phyloP scores from a whole-genome alignment of 2,113 vertebrate species.

The Phylloscopus trochiloides region DNA sequence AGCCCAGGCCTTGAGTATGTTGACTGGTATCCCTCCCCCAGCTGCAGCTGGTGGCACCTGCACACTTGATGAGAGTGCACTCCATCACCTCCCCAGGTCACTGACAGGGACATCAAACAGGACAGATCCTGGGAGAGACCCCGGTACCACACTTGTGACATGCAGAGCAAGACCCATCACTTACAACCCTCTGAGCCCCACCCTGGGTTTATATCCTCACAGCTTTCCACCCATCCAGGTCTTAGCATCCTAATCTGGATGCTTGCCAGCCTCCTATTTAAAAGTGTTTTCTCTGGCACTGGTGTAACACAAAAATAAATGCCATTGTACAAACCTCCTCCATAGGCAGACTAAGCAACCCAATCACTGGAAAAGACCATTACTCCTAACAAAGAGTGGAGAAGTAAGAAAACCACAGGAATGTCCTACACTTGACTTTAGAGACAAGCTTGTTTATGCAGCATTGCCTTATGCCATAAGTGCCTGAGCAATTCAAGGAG shows the following conservation, averaged over 20 bases:
- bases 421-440: background rate
- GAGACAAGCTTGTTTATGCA: background rate
- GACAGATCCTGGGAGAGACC: background rate
- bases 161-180: background rate
- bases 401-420: background rate
- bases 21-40: background rate
- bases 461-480: background rate
- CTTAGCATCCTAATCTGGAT: background rate
- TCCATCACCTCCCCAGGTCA: background rate
- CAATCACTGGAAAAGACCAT: background rate
- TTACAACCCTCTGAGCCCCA: background rate
- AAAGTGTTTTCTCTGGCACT: background rate
- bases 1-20: background rate
- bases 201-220: background rate
- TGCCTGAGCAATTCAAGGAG: background rate
- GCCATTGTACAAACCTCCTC: background rate
- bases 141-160: background rate
- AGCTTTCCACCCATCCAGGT: background rate
- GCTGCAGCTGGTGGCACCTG: background rate
- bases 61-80: background rate
- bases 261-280: background rate
- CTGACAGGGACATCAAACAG: background rate
- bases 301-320: background rate
- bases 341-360: background rate
- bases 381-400: background rate